These are phyloP conservation scores for Rhabdornis inornatus DNA, from an alignment of 2,113 vertebrate genomes.

Conservation along the genomic window DNA sequence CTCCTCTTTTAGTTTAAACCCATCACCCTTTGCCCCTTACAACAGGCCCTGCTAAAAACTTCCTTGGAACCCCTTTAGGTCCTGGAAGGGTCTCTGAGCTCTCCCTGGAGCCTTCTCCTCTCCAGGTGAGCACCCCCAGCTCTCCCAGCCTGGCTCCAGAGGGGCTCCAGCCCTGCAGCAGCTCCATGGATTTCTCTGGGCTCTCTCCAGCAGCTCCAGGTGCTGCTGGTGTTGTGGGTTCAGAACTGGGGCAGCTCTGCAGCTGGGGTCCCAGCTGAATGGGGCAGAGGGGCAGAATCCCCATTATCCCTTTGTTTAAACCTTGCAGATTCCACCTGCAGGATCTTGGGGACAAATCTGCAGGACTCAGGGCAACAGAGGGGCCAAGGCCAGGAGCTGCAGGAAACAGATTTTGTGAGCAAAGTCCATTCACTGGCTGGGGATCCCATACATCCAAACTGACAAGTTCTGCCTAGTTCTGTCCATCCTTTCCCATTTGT, in stretches of 20 bases:
- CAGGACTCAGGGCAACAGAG: not conserved
- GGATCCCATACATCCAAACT: not conserved
- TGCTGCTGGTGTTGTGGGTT: not conserved
- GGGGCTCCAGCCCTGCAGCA: not conserved
- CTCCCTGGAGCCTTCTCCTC: not conserved
- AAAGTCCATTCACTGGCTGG: not conserved
- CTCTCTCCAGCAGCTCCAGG: not conserved
- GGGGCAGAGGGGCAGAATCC: not conserved
- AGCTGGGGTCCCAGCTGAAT: not conserved
- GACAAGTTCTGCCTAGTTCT: not conserved
- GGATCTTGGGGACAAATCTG: not conserved
- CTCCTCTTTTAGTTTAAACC: not conserved
- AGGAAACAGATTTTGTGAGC: not conserved
- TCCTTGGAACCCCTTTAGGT: not conserved
- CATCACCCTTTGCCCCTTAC: not conserved
- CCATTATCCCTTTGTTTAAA: not conserved
- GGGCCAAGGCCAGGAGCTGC: not conserved
- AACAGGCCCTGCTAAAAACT: not conserved
- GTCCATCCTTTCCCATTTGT: not conserved
- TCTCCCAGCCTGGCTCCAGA: not conserved
- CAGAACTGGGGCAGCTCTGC: not conserved
- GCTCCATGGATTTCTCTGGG: rapidly evolving
- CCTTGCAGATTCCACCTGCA: not conserved
- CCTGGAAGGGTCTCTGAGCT: not conserved
- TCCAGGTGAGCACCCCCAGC: not conserved